These are phyloP conservation scores for Rhingia rostrata DNA, from an alignment of 2,888 invertebrate genomes.

Conservation along the genomic window DNA sequence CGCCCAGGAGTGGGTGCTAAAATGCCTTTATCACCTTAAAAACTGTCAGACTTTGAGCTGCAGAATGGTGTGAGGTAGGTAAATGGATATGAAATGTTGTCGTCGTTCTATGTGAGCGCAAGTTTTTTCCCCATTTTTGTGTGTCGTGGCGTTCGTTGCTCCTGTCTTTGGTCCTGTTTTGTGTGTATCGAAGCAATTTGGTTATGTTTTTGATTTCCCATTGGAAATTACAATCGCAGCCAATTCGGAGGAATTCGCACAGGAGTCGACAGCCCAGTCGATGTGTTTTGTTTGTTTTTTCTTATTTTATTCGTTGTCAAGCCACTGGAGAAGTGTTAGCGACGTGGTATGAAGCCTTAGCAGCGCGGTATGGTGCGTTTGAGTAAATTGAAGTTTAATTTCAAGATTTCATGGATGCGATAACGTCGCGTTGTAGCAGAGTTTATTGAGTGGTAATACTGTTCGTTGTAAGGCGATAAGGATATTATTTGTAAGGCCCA, in stretches of 20 bases:
- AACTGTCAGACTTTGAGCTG: slow-evolving; percentile 46
- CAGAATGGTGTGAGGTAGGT: neutral
- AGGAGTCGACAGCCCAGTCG: neutral
- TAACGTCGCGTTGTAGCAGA: slow-evolving; percentile 4
- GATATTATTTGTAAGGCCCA: slow-evolving; percentile 8
- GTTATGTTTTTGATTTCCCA: slow-evolving; percentile 67
- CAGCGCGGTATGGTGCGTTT: slow-evolving; percentile 6
- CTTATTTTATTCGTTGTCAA: slow-evolving; percentile 17
- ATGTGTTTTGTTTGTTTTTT: slow-evolving; percentile 3
- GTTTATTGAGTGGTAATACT: slow-evolving; percentile 41
- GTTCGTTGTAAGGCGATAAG: slow-evolving; percentile 27
- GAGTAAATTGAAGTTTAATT: slow-evolving; percentile 54
- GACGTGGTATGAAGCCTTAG: neutral
- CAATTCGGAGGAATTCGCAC: slow-evolving; percentile 38
- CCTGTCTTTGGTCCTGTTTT: slow-evolving; percentile 16
- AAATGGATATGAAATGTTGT: slow-evolving; percentile 40
- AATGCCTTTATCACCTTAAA: slow-evolving; percentile 62
- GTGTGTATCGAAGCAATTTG: slow-evolving; percentile 54
- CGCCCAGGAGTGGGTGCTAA: slow-evolving; percentile 37
- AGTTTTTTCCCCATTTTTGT: neutral
- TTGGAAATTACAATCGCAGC: slow-evolving; percentile 67
- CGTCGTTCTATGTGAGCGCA: slow-evolving; percentile 14
- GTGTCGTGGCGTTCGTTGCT: neutral
- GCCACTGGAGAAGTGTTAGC: neutral
- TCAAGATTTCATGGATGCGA: slow-evolving; percentile 38